Evolutionary conservation across 2,888 invertebrate genomes (phyloP).

Genomic region (Patella depressa): DNA sequence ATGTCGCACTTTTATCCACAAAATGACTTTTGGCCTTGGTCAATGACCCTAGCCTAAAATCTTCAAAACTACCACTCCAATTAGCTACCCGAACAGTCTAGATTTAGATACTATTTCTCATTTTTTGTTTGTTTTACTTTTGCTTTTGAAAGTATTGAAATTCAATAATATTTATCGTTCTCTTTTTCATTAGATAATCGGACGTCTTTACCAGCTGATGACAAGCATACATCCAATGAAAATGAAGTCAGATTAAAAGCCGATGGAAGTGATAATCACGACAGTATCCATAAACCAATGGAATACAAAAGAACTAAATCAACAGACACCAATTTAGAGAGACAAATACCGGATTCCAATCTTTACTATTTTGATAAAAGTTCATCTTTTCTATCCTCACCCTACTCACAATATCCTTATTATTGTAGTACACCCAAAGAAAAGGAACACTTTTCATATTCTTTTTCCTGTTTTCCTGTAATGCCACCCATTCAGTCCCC

Average conservation of each 20-base stretch:
- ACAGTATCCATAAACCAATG: not conserved
- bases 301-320: not conserved
- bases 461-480: not conserved
- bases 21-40: too few relatives aligned
- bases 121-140: too few relatives aligned
- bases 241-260: not conserved
- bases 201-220: too few relatives aligned
- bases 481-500: not conserved
- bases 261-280: not conserved
- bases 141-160: too few relatives aligned
- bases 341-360: not conserved
- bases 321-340: not conserved
- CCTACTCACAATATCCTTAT: not conserved
- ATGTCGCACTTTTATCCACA: too few relatives aligned
- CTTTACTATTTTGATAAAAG: not conserved
- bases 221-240: too few relatives aligned
- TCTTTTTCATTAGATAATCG: too few relatives aligned
- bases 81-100: too few relatives aligned
- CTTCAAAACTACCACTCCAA: too few relatives aligned
- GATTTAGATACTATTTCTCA: too few relatives aligned
- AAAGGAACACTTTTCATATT: not conserved
- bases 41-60: too few relatives aligned
- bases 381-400: not conserved
- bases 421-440: constrained; percentile 3
- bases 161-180: too few relatives aligned